Evolutionary conservation across 2,888 invertebrate genomes (phyloP).

Genomic region (Tetheella fluctuosa): DNA sequence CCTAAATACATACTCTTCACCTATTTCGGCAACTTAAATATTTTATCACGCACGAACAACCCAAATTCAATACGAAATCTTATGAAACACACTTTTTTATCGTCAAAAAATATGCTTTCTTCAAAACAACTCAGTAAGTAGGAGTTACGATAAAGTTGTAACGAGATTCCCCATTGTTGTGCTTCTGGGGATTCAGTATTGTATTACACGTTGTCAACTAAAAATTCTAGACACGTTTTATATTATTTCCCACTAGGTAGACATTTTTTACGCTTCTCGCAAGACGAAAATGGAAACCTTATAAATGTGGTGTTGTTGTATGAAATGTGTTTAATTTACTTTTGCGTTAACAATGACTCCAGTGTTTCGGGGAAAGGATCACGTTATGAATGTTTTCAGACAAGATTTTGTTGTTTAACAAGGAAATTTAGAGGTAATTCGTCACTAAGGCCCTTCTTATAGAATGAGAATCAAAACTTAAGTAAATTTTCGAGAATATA

Average conservation of each 20-base stretch:
- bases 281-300: constrained; percentile 8
- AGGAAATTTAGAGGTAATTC: background rate
- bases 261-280: constrained; percentile 11
- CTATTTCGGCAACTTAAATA: background rate
- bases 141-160: constrained; percentile 18
- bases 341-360: background rate
- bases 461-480: no score
- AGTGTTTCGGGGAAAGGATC: background rate
- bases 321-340: background rate
- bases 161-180: constrained; percentile 22
- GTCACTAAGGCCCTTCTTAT: no score
- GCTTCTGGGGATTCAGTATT: constrained; percentile 42
- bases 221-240: constrained; percentile 54
- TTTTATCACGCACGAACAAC: background rate
- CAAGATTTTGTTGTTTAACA: background rate
- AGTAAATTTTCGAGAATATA: no score
- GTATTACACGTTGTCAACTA: constrained; percentile 40
- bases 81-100: background rate
- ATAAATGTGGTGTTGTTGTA: background rate
- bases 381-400: background rate
- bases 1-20: no score
- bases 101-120: constrained; percentile 1
- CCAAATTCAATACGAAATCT: background rate
- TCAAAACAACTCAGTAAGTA: constrained; percentile 15
- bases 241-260: constrained; percentile 45